Evolutionary conservation across 35 echinoderm and acorn worm species (phyloP), one percentile per base, ranked within the genome.

Genomic region (Strongylocentrotus purpuratus): DNA sequence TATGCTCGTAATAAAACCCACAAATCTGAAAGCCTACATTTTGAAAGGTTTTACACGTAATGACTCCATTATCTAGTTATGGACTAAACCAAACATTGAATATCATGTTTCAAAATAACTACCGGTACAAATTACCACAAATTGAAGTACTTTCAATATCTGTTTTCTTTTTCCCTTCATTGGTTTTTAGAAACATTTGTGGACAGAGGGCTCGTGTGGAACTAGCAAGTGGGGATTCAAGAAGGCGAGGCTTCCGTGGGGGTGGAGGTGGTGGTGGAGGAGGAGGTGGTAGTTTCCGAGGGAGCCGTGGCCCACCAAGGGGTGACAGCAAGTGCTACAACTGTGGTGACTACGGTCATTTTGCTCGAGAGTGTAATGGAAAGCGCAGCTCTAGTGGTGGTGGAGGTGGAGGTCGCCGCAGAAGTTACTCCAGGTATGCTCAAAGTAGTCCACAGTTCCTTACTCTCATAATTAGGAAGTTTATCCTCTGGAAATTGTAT

Each of bases 291-390:
- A 46, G 55, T 61, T 78, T 78, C 65, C 94, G 61, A 28, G 60
- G 47, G 0, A 78, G 28, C 65, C 65, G 65, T 78, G 65, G 65
- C 28, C 94, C 90, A 22, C 47, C 96, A 3, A 91, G 41, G 46
- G 86, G 90, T 17, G 96, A 95, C 33, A 91, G 95, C 59, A 88
- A 90, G 50, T 97, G 96, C 33, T 97, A 97, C 35, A 94, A 97
- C 47, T 95, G 96, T 47, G 96, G 96, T 18, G 95, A 97, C 9
- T 52, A 18, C n/a, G 96, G 96, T n/a, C 94, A 97, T 45, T 97
- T 94, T 95, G 96, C 94, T 25, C 65, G 96, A 32, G 96, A 95
- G 4, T 95, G 96, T 47, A 46, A n/a, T 46, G 31, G 46, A 47
- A 47, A n/a, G 15, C 65, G 65, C 18, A n/a, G 65, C 65, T 78